Conservation (phyloP, 2,888 invertebrate species). For the Sphaerophoria taeniata region DNA sequence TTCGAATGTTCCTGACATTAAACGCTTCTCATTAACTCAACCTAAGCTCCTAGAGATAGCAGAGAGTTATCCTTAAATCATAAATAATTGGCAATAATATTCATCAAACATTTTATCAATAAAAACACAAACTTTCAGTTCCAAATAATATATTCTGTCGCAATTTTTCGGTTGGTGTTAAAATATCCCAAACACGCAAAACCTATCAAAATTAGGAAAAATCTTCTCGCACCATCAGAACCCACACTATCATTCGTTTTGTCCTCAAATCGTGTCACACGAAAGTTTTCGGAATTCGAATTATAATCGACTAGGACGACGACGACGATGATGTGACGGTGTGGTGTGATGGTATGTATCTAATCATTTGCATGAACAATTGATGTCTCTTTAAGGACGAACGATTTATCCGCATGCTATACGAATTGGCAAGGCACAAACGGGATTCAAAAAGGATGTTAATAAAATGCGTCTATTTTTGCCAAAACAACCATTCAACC, state of each 20-base stretch:
- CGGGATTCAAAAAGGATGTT: slow-evolving; percentile 15
- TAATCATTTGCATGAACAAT: slow-evolving; percentile 62
- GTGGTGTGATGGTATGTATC: too few relatives aligned
- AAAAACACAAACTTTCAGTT: slow-evolving; percentile 13
- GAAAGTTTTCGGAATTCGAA: slow-evolving; percentile 19
- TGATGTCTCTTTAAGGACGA: slow-evolving; percentile 40
- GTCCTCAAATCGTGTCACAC: not conserved
- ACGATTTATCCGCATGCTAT: slow-evolving; percentile 19
- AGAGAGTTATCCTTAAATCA: slow-evolving; percentile 18
- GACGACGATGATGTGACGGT: too few relatives aligned
- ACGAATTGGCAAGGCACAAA: not conserved
- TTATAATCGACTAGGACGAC: too few relatives aligned
- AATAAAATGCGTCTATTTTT: slow-evolving; percentile 15
- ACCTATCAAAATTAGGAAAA: slow-evolving; percentile 13
- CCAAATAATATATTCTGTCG: slow-evolving; percentile 8
- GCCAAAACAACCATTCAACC: not conserved
- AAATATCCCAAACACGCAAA: slow-evolving; percentile 22
- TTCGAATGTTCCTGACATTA: too few relatives aligned
- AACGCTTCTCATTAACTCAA: too few relatives aligned
- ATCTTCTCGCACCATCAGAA: slow-evolving; percentile 10
- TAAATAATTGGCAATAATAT: slow-evolving; percentile 31
- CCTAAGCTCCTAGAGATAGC: too few relatives aligned
- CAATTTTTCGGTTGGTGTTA: slow-evolving; percentile 35
- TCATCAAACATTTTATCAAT: slow-evolving; percentile 17
- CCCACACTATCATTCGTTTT: not conserved